Base-by-base conservation (phyloP, 2,797 vertebrate species). In the Aselliscus stoliczkanus region DNA sequence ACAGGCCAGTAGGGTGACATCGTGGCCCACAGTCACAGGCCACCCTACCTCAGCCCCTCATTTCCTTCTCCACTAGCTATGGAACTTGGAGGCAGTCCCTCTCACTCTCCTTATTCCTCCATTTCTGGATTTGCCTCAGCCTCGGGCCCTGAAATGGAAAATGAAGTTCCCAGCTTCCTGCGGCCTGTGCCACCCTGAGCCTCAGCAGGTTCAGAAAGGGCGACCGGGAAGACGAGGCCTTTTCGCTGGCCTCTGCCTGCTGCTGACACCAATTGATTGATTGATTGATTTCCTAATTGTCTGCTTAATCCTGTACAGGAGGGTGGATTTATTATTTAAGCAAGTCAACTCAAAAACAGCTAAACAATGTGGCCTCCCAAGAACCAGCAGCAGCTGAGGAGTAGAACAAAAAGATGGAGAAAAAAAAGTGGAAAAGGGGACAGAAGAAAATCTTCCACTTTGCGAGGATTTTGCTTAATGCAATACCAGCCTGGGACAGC, bases 241-340 rank as follows among this genome's bases (percentile, higher is more conserved):
- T 92, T 95, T 96, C 82, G 31, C 73, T 70, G 84, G 94, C 79
- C 93, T 94, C 85, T 94, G 92, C 92, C 84, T 97, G 70, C 96
- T 97, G 97, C 89, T 96, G 96, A 97, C 96, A 97, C 96, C 95
- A 73, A 96, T 94, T 96, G 97, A 97, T 96, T 96, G 97, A 97
- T 96, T 96, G 97, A 96, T 97, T 98, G 97, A 94, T 97, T 96
- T 95, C 96, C 94, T 97, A 97, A 97, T 97, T 97, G 95, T 96
- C 95, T 95, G 92, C 90, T 96, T 98, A 97, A 97, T 97, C 96
- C 93, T 31, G 67, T 96, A 95, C 86, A 81, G 97, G 95, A 96
- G 95, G 95, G 89, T 96, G 76, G 97, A 93, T 94, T 97, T 98
- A 97, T 96, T 97, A 97, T 97, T 97, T 94, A 96, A 97, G 96